phyloP scores from a whole-genome alignment of 1,140 invertebrate species.

The Aphaenogaster ashmeadi region DNA sequence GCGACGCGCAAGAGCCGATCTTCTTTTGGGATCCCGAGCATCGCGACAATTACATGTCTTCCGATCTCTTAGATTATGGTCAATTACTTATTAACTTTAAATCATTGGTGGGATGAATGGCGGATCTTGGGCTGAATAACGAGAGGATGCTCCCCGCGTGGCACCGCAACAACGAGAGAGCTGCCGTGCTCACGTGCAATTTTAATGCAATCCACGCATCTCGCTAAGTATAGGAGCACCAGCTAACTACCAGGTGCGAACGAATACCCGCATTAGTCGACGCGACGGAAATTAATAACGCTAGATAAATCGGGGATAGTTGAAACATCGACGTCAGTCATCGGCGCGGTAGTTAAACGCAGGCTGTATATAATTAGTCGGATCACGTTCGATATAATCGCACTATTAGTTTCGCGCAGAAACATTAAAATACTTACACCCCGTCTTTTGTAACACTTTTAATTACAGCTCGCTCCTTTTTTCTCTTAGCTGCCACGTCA shows the following conservation, averaged over 20 bases:
- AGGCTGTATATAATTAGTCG: conserved; percentile 41
- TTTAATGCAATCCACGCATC: conserved; percentile 55
- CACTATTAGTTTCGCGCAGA: conserved; percentile 46
- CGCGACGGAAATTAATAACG: conserved; percentile 53
- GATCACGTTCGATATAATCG: conserved; percentile 24
- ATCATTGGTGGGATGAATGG: conserved; percentile 35
- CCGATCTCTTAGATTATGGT: conserved; percentile 36
- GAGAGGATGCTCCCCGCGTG: conserved; percentile 19
- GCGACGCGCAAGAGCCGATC: neutral
- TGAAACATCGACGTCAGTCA: conserved; percentile 61
- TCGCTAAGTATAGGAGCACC: conserved; percentile 46
- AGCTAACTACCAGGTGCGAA: conserved; percentile 57
- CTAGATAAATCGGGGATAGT: conserved; percentile 55
- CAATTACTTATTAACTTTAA: conserved; percentile 54
- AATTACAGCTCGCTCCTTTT: conserved; percentile 19
- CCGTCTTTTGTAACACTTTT: conserved; percentile 33
- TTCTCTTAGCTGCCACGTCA: conserved; percentile 11
- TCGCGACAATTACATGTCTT: conserved; percentile 30
- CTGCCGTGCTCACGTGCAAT: conserved; percentile 25
- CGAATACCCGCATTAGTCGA: conserved; percentile 53
- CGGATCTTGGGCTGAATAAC: conserved; percentile 39
- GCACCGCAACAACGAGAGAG: neutral
- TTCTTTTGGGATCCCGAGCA: neutral
- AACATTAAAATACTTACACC: conserved; percentile 30
- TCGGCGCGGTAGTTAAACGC: conserved; percentile 2